These are phyloP conservation scores for Brotula barbata DNA, from an alignment of 2,797 vertebrate genomes.

Conservation along the genomic window DNA sequence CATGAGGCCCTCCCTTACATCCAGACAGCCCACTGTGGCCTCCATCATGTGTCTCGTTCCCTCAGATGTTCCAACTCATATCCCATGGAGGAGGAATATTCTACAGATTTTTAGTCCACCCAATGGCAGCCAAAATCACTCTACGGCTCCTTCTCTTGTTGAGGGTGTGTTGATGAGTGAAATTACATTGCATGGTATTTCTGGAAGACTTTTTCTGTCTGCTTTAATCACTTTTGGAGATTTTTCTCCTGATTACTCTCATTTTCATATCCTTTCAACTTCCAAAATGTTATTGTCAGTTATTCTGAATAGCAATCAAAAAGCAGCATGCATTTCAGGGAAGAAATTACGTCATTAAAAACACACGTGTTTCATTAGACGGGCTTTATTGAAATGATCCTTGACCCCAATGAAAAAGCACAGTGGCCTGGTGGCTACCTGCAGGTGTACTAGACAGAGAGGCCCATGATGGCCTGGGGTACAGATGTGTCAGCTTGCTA, in stretches of 20 bases:
- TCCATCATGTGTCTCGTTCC: slow-evolving; percentile 31
- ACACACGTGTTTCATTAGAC: slow-evolving; percentile 26
- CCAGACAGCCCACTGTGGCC: slow-evolving; percentile 41
- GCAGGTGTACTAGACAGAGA: slow-evolving; percentile 62
- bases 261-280: slow-evolving; percentile 39
- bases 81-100: not conserved
- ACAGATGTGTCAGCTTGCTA: slow-evolving; percentile 38
- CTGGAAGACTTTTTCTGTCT: not conserved
- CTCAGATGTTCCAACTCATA: not conserved
- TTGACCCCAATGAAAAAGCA: slow-evolving; percentile 53
- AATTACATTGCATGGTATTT: not conserved
- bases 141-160: not conserved
- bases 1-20: slow-evolving; percentile 58
- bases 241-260: slow-evolving; percentile 27
- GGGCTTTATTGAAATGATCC: slow-evolving; percentile 46
- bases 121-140: not conserved
- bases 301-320: slow-evolving; percentile 31
- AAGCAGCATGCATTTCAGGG: slow-evolving; percentile 7
- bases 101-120: not conserved
- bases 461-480: slow-evolving; percentile 27
- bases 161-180: not conserved
- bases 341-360: slow-evolving; percentile 22
- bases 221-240: slow-evolving; percentile 24
- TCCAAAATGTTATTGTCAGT: slow-evolving; percentile 9
- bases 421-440: slow-evolving; percentile 58